These are phyloP conservation scores for Lethrus apterus DNA, from an alignment of 1,140 invertebrate species.

Conservation along the genomic window DNA sequence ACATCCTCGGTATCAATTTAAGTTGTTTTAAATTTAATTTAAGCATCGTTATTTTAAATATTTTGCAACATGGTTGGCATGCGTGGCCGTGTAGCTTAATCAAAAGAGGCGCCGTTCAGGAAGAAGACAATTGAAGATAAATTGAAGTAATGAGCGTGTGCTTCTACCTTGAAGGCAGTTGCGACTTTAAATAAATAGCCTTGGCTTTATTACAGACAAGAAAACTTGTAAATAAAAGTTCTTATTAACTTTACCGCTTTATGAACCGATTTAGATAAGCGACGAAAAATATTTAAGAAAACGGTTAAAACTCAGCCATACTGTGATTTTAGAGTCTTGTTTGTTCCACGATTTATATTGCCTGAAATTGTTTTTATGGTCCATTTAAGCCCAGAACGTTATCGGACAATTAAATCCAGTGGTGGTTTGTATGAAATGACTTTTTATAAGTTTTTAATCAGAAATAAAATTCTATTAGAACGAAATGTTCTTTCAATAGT, in stretches of 20 bases:
- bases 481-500: no score
- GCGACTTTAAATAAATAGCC: constrained; percentile 3
- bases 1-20: constrained; percentile 12
- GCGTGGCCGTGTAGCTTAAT: background rate
- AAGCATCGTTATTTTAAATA: constrained; percentile 8
- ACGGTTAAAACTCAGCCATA: background rate
- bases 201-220: background rate
- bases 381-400: no score
- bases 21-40: constrained; percentile 13
- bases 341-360: background rate
- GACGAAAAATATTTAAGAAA: background rate
- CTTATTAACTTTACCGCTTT: constrained; percentile 1
- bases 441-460: no score
- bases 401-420: no score
- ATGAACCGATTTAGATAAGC: constrained; percentile 7
- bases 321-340: background rate
- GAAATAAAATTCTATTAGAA: no score
- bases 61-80: constrained; percentile 1
- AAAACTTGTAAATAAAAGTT: constrained; percentile 5
- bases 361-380: constrained; percentile 1
- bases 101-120: constrained; percentile 7
- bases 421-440: no score
- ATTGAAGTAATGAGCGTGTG: constrained; percentile 13
- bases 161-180: constrained; percentile 8
- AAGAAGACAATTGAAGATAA: constrained; percentile 16